phyloP scores from a whole-genome alignment of 2,113 vertebrate species.

The Hemicordylus capensis region DNA sequence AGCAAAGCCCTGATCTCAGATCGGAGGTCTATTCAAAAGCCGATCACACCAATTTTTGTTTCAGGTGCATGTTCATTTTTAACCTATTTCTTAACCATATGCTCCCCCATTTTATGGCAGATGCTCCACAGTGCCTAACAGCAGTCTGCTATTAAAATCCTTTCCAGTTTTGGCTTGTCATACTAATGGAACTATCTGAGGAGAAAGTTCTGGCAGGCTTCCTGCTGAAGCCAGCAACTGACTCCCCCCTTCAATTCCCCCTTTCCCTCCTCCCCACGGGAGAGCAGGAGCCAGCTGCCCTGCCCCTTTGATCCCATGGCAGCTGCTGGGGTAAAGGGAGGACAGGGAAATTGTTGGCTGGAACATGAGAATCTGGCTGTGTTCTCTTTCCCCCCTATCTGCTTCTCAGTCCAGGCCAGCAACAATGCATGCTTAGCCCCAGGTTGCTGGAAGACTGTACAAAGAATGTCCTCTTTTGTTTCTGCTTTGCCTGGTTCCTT shows the following conservation, averaged over 20 bases:
- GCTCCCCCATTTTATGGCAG: fast-evolving
- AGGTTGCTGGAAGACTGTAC: neutral
- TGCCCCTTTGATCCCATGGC: neutral
- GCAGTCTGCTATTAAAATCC: neutral
- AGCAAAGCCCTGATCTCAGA: neutral
- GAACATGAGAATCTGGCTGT: neutral
- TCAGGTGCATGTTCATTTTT: neutral
- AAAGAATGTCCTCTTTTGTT: neutral
- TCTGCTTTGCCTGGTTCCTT: neutral
- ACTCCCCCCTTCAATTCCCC: neutral
- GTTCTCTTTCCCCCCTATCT: neutral
- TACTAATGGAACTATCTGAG: neutral
- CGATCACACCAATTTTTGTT: neutral
- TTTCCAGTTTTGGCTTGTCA: neutral
- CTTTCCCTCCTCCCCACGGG: neutral
- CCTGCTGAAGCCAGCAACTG: neutral
- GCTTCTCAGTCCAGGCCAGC: neutral
- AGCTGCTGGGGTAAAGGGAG: neutral
- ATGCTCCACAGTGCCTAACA: fast-evolving
- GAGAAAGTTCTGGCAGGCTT: neutral
- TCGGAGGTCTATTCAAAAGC: neutral
- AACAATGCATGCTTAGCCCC: neutral
- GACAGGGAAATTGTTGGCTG: neutral
- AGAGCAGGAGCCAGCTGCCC: neutral
- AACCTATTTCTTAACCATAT: neutral